phyloP scores from a whole-genome alignment of 2,113 vertebrate genomes.

The Hyperoodon ampullatus region DNA sequence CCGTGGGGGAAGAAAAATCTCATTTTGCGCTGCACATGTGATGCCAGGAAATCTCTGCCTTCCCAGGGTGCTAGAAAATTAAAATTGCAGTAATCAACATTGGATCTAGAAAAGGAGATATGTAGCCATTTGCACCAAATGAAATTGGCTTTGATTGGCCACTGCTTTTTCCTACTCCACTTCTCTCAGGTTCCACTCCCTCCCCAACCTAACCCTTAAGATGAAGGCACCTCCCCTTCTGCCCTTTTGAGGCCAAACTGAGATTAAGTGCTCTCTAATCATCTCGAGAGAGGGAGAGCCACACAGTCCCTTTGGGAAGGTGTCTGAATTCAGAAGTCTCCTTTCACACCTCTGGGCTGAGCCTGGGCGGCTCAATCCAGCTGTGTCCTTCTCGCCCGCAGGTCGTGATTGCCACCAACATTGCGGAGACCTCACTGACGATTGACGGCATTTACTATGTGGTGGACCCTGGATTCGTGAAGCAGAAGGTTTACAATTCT shows the following conservation, averaged over 20 bases:
- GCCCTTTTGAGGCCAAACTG: neutral
- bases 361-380: neutral
- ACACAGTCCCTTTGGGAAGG: neutral
- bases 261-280: neutral
- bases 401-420: conserved; percentile 99
- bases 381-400: conserved; percentile 62
- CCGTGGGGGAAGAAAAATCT: conserved; percentile 56
- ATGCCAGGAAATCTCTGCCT: conserved; percentile 64
- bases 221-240: neutral
- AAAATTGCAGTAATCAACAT: conserved; percentile 67
- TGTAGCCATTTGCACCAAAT: conserved; percentile 51
- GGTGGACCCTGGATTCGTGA: conserved; percentile 98
- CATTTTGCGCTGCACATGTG: conserved; percentile 59
- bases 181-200: neutral
- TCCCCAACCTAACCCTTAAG: neutral
- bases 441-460: conserved; percentile 99
- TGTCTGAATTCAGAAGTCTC: neutral
- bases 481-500: conserved; percentile 99
- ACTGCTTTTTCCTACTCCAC: neutral
- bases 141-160: conserved; percentile 45
- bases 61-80: conserved; percentile 69
- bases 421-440: conserved; percentile 97
- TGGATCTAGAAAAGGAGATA: conserved; percentile 65
- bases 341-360: neutral
- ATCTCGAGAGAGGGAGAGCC: neutral